Evolutionary conservation across 2,797 vertebrate species (phyloP).

Genomic region (Pagetopsis macropterus): DNA sequence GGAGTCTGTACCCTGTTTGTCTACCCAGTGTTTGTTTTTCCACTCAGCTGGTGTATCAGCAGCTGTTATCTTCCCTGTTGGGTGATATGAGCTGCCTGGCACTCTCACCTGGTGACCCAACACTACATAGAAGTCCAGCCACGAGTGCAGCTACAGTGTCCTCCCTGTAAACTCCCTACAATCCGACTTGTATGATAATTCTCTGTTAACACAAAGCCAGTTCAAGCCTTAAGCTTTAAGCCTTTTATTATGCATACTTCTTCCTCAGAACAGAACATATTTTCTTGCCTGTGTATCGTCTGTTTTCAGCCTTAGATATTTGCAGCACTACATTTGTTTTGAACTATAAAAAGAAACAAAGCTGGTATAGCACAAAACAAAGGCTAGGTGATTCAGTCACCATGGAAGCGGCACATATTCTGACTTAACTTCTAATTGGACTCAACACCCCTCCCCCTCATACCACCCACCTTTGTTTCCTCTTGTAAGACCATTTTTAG

Average conservation of each 20-base stretch:
- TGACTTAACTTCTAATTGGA: slow-evolving; percentile 49
- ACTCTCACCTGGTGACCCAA: slow-evolving; percentile 17
- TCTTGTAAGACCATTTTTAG: background rate
- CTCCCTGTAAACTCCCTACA: background rate
- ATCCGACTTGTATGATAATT: too few relatives aligned
- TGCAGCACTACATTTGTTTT: background rate
- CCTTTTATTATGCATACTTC: background rate
- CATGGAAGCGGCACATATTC: slow-evolving; percentile 64
- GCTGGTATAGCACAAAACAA: background rate
- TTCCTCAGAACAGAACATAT: background rate
- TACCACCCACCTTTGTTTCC: slow-evolving; percentile 27
- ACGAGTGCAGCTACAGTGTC: background rate
- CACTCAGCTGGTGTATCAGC: slow-evolving; percentile 31
- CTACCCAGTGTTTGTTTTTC: background rate
- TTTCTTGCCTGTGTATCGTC: background rate
- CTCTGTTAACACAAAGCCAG: background rate
- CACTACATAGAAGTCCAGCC: background rate
- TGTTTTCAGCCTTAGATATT: background rate
- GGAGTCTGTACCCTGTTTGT: slow-evolving; percentile 1
- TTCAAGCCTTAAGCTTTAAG: too few relatives aligned
- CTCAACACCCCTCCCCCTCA: slow-evolving; percentile 46
- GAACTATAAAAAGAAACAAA: background rate
- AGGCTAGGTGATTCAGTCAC: slow-evolving; percentile 52
- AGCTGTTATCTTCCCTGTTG: slow-evolving; percentile 10
- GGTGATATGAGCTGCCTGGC: slow-evolving; percentile 13